Evolutionary conservation across 2,888 invertebrate genomes (phyloP).

Genomic region (Cerceris ruficornis): DNA sequence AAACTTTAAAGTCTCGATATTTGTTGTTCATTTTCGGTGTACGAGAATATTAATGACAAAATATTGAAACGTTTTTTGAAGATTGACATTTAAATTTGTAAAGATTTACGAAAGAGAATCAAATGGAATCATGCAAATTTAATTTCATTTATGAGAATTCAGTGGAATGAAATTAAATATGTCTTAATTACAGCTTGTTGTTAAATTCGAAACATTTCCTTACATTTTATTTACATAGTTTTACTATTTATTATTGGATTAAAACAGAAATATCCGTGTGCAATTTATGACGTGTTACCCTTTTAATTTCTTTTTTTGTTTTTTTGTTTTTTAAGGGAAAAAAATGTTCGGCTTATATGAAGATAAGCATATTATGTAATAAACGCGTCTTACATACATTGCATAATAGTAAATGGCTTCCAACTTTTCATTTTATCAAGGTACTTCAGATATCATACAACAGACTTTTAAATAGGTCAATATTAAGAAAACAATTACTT

Average conservation of each 20-base stretch:
- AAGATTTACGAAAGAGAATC: no score
- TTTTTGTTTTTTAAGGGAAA: background rate
- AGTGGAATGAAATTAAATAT: background rate
- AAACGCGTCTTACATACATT: slow-evolving; percentile 37
- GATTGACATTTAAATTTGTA: no score
- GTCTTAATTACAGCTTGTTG: slow-evolving; percentile 1
- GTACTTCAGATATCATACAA: slow-evolving; percentile 22
- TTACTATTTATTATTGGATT: slow-evolving; percentile 18
- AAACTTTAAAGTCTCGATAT: slow-evolving; percentile 19
- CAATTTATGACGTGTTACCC: slow-evolving; percentile 7
- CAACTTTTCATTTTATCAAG: slow-evolving; percentile 49
- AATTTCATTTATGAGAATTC: no score
- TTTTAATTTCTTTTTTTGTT: background rate
- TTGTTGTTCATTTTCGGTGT: background rate
- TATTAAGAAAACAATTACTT: slow-evolving; percentile 10
- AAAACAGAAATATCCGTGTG: slow-evolving; percentile 3
- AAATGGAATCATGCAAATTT: no score
- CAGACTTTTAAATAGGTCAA: slow-evolving; percentile 23
- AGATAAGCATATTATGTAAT: slow-evolving; percentile 44
- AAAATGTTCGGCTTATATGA: slow-evolving; percentile 27
- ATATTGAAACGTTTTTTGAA: background rate
- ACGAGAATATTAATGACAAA: slow-evolving; percentile 1
- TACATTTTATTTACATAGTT: slow-evolving; percentile 1
- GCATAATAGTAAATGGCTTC: slow-evolving; percentile 58
- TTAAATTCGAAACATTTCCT: slow-evolving; percentile 1